Evolutionary conservation across 2,888 invertebrate species (phyloP), one percentile per base, ranked within the genome.

Genomic region (Apomyelois bistriatella): DNA sequence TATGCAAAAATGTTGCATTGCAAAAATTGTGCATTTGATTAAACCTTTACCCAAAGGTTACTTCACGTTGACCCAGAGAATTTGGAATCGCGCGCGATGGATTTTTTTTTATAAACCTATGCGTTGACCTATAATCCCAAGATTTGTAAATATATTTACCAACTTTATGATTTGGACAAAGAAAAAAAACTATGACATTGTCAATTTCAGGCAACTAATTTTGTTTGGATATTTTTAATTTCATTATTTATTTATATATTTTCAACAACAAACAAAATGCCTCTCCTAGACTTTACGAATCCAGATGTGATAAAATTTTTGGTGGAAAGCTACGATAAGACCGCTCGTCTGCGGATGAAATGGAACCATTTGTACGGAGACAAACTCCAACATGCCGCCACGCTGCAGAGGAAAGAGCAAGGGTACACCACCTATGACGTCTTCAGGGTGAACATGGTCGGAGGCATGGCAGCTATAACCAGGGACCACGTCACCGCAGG

Each of bases 291-390:
- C 54, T 70, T 76, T 43, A 75, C 64, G 6, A 74, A 75, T 35
- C 78, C 79, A 0, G 72, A 66, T 28, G 40, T 71, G 0, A 76
- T 79, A 48, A 75, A 72, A 47, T 79, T 78, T 54, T 68, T 79
- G 9, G 43, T 70, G 10, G 79, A 79, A 52, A 72, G 17, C 41
- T 77, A 78, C 61, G 77, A 79, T 1, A 79, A 73, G 54, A 74
- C 74, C 41, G 60, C 70, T 0, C 58, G 70, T 7, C 70, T 79
- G 38, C 72, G 77, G 5, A 65, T 77, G 68, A 72, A 66, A 71
- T 79, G 79, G 79, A 75, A 73, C 54, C 51, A 46, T 2, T 30
- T 61, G 9, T 53, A 76, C 50, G 58, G 53, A 30, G 63, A 70
- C 0, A 68, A 68, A 50, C 55, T 78, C 8, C 55, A 68, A 48